Conservation (phyloP, 2,888 invertebrate genomes). For the Synergus gifuensis region DNA sequence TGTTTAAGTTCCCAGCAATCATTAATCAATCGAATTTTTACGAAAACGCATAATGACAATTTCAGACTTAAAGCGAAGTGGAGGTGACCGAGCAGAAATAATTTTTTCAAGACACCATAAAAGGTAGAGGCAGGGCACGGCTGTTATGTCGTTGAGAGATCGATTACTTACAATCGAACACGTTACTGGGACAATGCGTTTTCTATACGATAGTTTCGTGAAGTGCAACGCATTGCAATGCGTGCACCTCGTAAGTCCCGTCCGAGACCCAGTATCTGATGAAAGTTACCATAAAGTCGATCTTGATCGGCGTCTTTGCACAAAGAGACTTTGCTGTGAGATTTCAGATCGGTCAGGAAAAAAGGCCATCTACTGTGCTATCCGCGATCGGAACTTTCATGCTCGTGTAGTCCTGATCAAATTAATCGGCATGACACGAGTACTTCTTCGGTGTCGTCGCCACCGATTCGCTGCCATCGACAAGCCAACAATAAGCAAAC, state of each 20-base stretch:
- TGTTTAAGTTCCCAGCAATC: background rate
- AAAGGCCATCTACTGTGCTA: conserved; percentile 39
- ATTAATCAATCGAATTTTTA: conserved; percentile 10
- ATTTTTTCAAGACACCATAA: conserved; percentile 14
- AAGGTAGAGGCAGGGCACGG: background rate
- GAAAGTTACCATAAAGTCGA: conserved; percentile 51
- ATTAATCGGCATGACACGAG: conserved; percentile 67
- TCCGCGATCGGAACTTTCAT: conserved; percentile 39
- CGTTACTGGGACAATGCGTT: conserved; percentile 47
- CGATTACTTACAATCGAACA: conserved; percentile 49
- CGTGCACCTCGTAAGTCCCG: conserved; percentile 39
- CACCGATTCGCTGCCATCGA: conserved; percentile 37
- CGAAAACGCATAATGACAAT: background rate
- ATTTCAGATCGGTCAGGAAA: conserved; percentile 50
- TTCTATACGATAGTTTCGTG: conserved; percentile 44
- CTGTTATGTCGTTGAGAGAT: conserved; percentile 41
- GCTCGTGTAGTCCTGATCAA: conserved; percentile 55
- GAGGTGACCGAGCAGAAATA: conserved; percentile 7
- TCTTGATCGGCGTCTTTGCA: conserved; percentile 52
- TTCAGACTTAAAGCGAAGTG: background rate
- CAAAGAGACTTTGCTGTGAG: conserved; percentile 48
- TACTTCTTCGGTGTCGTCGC: conserved; percentile 55
- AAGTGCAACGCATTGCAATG: conserved; percentile 39
- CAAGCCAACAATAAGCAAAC: background rate
- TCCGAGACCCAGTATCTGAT: conserved; percentile 51